phyloP scores from a whole-genome alignment of 2,113 vertebrate genomes.

The Lepus europaeus region DNA sequence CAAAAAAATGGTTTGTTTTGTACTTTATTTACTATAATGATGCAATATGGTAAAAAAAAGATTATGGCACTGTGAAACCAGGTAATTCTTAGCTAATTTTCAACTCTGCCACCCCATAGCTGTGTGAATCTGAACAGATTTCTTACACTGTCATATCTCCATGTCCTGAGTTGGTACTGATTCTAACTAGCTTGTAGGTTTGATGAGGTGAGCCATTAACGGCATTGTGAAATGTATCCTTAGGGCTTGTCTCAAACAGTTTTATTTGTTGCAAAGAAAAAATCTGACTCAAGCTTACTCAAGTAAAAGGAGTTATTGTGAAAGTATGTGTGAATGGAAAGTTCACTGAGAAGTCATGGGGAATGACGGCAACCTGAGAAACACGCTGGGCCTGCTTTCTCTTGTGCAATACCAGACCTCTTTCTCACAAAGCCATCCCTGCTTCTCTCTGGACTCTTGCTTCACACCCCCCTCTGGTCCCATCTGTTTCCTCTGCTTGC shows the following conservation, averaged over 20 bases:
- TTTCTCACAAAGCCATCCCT: not conserved
- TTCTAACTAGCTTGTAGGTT: not conserved
- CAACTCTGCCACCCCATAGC: not conserved
- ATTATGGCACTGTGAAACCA: not conserved
- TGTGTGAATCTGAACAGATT: not conserved
- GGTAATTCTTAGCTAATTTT: not conserved
- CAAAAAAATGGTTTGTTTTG: not conserved
- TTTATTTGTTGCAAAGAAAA: not conserved
- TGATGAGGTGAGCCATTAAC: not conserved
- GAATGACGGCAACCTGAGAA: not conserved
- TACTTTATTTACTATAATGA: constrained; percentile 17
- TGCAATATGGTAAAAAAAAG: not conserved
- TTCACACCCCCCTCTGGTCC: not conserved
- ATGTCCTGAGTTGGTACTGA: not conserved
- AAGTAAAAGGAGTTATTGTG: not conserved
- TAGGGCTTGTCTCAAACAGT: not conserved
- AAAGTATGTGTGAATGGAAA: not conserved
- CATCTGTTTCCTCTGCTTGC: not conserved
- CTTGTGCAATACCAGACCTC: rapidly evolving
- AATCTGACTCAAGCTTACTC: not conserved
- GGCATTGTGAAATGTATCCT: not conserved
- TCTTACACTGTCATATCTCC: not conserved
- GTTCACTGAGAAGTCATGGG: not conserved
- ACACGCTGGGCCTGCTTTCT: not conserved
- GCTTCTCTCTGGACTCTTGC: not conserved